Conservation (phyloP, 2,113 vertebrate species). For the Fukomys damarensis region DNA sequence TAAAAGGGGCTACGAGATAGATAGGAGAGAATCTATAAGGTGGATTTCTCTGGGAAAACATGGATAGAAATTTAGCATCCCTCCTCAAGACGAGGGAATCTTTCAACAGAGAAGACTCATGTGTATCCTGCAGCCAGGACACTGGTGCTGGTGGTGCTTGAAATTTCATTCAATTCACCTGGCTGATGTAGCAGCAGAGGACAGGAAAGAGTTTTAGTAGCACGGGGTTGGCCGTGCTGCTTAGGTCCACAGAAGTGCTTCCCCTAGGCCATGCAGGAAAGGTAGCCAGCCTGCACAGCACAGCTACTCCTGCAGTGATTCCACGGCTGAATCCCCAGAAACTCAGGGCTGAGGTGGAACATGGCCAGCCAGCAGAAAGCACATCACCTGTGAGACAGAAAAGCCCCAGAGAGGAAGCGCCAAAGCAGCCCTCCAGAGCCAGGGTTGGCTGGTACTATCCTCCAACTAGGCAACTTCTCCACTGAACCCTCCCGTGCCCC, state of each 20-base stretch:
- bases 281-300: accelerated
- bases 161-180: not conserved
- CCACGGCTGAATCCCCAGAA: accelerated
- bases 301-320: not conserved
- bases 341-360: not conserved
- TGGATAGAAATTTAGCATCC: not conserved
- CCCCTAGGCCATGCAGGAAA: not conserved
- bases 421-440: not conserved
- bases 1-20: not conserved
- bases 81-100: not conserved
- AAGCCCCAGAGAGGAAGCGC: not conserved
- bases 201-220: not conserved
- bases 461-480: not conserved
- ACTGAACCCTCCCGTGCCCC: not conserved
- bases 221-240: accelerated
- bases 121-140: not conserved
- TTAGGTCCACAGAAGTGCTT: not conserved
- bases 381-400: accelerated
- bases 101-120: not conserved
- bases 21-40: not conserved
- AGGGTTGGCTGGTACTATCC: not conserved
- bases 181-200: not conserved
- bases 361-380: accelerated
- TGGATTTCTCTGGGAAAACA: not conserved
- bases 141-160: not conserved